Evolutionary conservation across 2,797 vertebrate species (phyloP), one percentile per base, ranked within the genome.

Genomic region (Diplodus sargus): DNA sequence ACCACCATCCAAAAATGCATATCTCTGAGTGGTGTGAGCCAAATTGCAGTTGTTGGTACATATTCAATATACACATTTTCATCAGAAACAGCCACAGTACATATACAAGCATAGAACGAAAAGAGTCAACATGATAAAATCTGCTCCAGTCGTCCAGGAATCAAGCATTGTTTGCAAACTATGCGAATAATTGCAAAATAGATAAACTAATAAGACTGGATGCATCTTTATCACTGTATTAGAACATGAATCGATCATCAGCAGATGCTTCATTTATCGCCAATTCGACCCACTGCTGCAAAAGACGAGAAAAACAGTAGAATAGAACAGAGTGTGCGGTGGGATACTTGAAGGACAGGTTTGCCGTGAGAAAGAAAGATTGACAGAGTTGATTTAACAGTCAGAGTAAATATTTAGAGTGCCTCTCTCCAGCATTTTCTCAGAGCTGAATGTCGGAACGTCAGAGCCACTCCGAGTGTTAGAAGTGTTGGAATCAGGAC

Each of bases 401-500:
- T 57, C 43, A n/a, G 10, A 48, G 49, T 43, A 45, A 76, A 81
- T 63, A 74, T 74, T 78, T 76, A 34, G 54, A 76, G 25, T 34
- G 2, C n/a, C 23, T 14, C 45, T 22, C 53, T 75, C 43, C 49
- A 3, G 63, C 47, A 65, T 76, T 71, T 43, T 62, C 14, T 62
- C 15, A 30, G 25, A 58, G 61, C 49, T 28, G 28, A 43, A 61
- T 60, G 48, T 42, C 61, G 28, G 15, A 58, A 74, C 64, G 79
- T 77, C 62, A 71, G 61, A 73, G 34, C 45, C 28, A 6, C 52
- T 45, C 22, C 14, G 4, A 68, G 34, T 63, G 79, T 64, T 25
- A 14, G 20, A 51, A 63, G 78, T 76, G 58, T 79, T 78, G 17
- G 43, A 69, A 76, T 71, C 49, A 75, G 81, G 71, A 62, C 62